Conservation (phyloP, 1,140 invertebrate genomes). For the Drosophila sp. region DNA sequence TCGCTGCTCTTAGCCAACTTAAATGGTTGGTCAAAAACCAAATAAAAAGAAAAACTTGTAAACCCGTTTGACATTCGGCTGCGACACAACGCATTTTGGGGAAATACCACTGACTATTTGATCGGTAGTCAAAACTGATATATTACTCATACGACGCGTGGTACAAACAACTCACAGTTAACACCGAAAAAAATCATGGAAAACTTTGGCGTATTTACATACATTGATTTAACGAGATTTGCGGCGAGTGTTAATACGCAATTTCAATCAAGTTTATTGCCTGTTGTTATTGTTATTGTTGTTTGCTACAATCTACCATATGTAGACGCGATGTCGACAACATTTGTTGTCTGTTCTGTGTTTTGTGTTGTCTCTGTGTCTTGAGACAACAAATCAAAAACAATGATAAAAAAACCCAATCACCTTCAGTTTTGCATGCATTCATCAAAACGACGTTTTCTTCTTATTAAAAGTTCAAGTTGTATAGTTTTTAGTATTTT, state of each 20-base stretch:
- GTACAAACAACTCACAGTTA: constrained; percentile 1
- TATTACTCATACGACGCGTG: constrained; percentile 64
- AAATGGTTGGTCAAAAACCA: constrained; percentile 8
- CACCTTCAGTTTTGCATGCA: constrained; percentile 60
- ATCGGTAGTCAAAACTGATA: constrained; percentile 10
- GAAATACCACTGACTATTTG: constrained; percentile 42
- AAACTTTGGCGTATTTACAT: constrained; percentile 53
- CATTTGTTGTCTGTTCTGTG: constrained; percentile 10
- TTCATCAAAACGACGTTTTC: constrained; percentile 13
- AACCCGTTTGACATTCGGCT: constrained; percentile 52
- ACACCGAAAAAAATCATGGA: constrained; percentile 23
- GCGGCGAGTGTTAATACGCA: constrained; percentile 33
- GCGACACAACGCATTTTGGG: constrained; percentile 33
- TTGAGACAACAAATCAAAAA: constrained; percentile 4
- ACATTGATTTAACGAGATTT: constrained; percentile 17
- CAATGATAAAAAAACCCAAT: constrained; percentile 64
- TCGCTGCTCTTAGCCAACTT: background rate
- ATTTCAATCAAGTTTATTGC: constrained; percentile 42
- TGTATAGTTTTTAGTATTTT: constrained; percentile 49
- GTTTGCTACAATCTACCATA: constrained; percentile 12
- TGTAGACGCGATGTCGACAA: constrained; percentile 13
- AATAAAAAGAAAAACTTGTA: background rate
- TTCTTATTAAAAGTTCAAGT: background rate
- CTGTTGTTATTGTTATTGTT: constrained; percentile 1
- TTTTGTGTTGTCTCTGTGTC: no score